Percentiles rank a stretch among this genome's conserved stretches.
phyloP scores from a whole-genome alignment of 2,888 invertebrate species.

The Trichopria drosophilae region DNA sequence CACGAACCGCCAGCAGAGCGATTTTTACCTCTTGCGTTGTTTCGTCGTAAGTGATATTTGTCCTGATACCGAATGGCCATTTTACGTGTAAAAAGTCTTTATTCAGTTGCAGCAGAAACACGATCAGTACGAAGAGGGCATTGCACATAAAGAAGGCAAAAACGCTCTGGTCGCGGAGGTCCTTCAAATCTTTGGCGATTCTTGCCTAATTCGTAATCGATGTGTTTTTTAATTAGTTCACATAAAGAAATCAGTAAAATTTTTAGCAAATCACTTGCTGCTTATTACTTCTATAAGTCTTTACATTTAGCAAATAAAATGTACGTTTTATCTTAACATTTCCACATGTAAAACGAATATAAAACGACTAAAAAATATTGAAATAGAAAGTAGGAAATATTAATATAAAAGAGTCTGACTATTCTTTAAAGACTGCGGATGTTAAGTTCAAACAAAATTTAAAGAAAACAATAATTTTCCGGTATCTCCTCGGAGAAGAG shows the following conservation, averaged over 20 bases:
- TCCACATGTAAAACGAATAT: slow-evolving; percentile 3
- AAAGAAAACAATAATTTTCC: slow-evolving; percentile 6
- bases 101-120: slow-evolving; percentile 68
- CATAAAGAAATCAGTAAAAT: background rate
- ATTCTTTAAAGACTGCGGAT: too few relatives aligned
- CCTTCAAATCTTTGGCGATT: slow-evolving; percentile 59
- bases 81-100: slow-evolving; percentile 63
- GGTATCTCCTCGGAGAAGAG: too few relatives aligned
- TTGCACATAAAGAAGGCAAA: slow-evolving; percentile 70
- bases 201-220: slow-evolving; percentile 50
- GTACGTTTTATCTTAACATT: too few relatives aligned
- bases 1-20: too few relatives aligned
- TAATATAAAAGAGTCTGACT: too few relatives aligned
- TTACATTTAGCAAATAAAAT: background rate
- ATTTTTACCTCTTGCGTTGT: slow-evolving; percentile 55
- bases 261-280: too few relatives aligned
- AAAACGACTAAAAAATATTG: slow-evolving; percentile 2
- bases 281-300: too few relatives aligned
- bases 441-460: too few relatives aligned
- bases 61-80: slow-evolving; percentile 63
- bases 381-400: too few relatives aligned
- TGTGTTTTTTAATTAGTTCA: background rate
- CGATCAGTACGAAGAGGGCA: slow-evolving; percentile 66
- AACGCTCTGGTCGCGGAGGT: slow-evolving; percentile 63
- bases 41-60: slow-evolving; percentile 57